phyloP scores from a whole-genome alignment of 2,113 vertebrate genomes.

The Natator depressus region DNA sequence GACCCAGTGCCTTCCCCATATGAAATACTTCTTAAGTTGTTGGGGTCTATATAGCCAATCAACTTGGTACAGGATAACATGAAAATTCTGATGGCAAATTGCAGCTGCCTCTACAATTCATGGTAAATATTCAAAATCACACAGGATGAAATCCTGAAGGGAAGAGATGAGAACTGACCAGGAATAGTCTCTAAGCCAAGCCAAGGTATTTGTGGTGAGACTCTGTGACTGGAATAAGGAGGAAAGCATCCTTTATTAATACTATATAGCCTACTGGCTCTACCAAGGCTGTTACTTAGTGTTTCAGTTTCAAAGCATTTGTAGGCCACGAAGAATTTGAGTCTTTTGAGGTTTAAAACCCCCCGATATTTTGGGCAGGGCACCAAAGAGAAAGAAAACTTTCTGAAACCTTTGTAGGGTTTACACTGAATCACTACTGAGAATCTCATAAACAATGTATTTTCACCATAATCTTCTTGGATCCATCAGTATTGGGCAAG shows the following conservation, averaged over 20 bases:
- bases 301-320: not conserved
- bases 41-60: rapidly evolving
- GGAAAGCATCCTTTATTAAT: not conserved
- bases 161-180: not conserved
- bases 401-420: not conserved
- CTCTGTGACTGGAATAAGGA: not conserved
- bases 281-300: not conserved
- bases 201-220: not conserved
- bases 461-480: not conserved
- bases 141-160: not conserved
- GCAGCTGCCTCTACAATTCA: not conserved
- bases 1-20: not conserved
- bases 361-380: not conserved
- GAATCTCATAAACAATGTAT: not conserved
- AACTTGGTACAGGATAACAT: rapidly evolving
- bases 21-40: not conserved
- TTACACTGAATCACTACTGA: not conserved
- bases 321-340: not conserved
- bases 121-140: not conserved
- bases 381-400: not conserved
- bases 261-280: not conserved
- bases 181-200: not conserved
- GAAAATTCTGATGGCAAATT: not conserved
- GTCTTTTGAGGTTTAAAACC: not conserved
- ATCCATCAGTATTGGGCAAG: not conserved